phyloP scores from a whole-genome alignment of 2,113 vertebrate species.

The Peromyscus polionotus region DNA sequence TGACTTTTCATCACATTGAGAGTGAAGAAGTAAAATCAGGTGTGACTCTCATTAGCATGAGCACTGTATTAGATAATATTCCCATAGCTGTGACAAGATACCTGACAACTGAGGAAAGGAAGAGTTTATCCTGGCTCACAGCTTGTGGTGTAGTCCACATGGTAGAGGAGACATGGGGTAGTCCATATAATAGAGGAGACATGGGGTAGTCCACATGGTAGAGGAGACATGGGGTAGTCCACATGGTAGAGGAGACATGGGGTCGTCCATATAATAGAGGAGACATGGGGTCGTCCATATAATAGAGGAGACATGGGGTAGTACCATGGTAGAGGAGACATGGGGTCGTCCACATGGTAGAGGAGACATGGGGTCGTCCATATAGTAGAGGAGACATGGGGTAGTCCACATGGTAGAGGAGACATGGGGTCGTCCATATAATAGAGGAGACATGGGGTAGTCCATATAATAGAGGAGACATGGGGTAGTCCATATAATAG shows the following conservation, averaged over 20 bases:
- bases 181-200: too few species aligned
- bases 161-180: not conserved
- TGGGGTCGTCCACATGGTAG: too few species aligned
- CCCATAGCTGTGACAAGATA: not conserved
- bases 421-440: not conserved
- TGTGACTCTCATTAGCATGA: not conserved
- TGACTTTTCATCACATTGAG: not conserved
- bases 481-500: not conserved
- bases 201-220: too few species aligned
- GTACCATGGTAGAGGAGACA: too few species aligned
- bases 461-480: too few species aligned
- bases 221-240: too few species aligned
- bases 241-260: not conserved
- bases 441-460: not conserved
- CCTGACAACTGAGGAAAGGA: too few species aligned
- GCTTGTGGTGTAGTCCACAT: not conserved
- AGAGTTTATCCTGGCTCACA: not conserved
- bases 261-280: not conserved
- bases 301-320: not conserved
- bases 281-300: not conserved
- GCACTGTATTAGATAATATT: not conserved
- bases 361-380: too few species aligned
- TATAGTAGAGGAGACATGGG: not conserved
- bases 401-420: too few species aligned
- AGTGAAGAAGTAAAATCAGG: constrained; percentile 25